These are phyloP conservation scores for Rhincodon typus DNA, from an alignment of 2,797 vertebrate species.

Conservation along the genomic window DNA sequence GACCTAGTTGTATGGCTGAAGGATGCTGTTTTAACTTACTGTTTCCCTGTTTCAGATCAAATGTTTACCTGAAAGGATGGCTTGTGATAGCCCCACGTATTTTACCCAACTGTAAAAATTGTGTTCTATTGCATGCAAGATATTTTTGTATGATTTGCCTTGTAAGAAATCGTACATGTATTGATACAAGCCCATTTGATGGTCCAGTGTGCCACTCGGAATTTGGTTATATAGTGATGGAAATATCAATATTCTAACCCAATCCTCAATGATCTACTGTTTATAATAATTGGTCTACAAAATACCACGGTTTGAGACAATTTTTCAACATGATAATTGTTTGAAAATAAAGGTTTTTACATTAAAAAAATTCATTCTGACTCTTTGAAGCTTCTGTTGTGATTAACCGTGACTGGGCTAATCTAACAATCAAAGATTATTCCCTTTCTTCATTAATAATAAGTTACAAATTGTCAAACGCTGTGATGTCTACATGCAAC, in stretches of 20 bases:
- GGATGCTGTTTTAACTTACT: background rate
- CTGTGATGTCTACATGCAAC: background rate
- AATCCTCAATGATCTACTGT: too few species aligned
- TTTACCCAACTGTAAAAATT: background rate
- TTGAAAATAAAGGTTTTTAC: too few species aligned
- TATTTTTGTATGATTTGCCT: too few species aligned
- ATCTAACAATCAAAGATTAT: background rate
- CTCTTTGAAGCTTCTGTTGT: background rate
- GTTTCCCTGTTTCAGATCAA: background rate
- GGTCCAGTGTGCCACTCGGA: too few species aligned
- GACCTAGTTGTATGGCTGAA: background rate
- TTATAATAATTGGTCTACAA: too few species aligned
- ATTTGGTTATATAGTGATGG: too few species aligned
- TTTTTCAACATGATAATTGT: too few species aligned
- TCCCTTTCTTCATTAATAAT: background rate
- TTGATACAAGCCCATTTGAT: too few species aligned
- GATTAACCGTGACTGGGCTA: background rate
- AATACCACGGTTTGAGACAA: too few species aligned
- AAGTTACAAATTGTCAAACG: background rate
- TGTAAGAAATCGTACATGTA: too few species aligned
- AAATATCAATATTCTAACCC: too few species aligned
- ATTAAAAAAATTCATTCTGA: background rate
- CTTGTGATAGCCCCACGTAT: background rate
- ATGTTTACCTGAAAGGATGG: background rate
- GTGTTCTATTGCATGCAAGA: too few species aligned